Base-by-base conservation (phyloP, 1,140 invertebrate species). In the Magallana gigas region DNA sequence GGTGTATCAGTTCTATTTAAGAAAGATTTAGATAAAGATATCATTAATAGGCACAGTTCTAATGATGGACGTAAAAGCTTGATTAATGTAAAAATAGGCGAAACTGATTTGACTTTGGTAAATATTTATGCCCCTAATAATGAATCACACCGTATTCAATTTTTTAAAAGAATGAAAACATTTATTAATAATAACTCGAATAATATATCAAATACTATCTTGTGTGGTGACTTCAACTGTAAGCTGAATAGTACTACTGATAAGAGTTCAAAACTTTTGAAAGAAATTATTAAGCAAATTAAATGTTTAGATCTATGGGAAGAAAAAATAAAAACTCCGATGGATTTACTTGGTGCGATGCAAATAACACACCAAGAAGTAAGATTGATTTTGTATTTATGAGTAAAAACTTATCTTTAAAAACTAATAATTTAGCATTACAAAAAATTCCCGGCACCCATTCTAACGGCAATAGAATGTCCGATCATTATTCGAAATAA, bases 41-140 rank as follows among this genome's bases (percentile, higher is more conserved):
- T 76, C 1, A 16, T 76, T 16, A 18, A 76, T 14, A 76, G 18
- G 18, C 68, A 76, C 18, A 76, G 36, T 36, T 76, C 68, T 11
- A 36, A 23, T 76, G 68, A 16, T 36, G 68, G 68, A 18, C 9
- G 68, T 14, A 76, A 18, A 18, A 16, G 1, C 8, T 76, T 14
- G 9, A 9, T 76, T 16, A 76, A 76, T 14, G 68, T 76, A 9
- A 36, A 76, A 76, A 76, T 18, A 23, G 68, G 18, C 18, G 68
- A 76, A 16, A 76, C 9, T 23, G 18, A 9, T 23, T 76, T 76
- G 1, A 14, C 68, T 76, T 36, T 76, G 29, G 29, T 76, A 18
- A 76, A 76, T 18, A 36, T 76, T 18, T 76, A 76, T 76, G 68
- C 68, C 9, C 29, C 68, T 16, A 76, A 76, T 11, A 76, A 18